Conservation (phyloP, 2,888 invertebrate species). For the Pristionchus japonicus region DNA sequence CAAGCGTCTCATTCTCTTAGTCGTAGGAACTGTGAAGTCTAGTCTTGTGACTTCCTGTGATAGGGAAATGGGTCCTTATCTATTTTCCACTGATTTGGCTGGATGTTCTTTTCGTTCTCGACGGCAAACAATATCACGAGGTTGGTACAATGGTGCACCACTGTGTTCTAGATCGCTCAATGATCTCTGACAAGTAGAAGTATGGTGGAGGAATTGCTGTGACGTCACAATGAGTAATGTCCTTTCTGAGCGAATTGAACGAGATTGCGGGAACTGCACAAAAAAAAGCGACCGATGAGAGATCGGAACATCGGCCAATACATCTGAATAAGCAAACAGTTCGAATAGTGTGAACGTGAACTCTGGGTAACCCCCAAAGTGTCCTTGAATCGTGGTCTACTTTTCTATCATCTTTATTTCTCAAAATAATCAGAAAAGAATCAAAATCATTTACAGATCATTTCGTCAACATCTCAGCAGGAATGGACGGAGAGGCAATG, state of each 20-base stretch:
- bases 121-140: too few species aligned
- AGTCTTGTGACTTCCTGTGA: background rate
- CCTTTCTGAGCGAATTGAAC: conserved; percentile 2
- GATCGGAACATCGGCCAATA: conserved; percentile 16
- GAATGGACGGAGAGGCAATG: conserved; percentile 44
- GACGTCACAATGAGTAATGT: background rate
- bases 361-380: background rate
- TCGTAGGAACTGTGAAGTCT: too few species aligned
- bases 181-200: background rate
- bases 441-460: conserved; percentile 8
- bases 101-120: too few species aligned
- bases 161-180: background rate
- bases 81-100: too few species aligned
- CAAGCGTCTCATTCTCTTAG: too few species aligned
- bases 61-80: background rate
- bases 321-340: background rate
- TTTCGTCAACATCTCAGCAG: conserved; percentile 35
- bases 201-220: background rate
- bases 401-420: background rate
- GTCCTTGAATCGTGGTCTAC: background rate
- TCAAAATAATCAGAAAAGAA: background rate
- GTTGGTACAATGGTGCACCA: background rate
- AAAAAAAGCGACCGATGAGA: background rate
- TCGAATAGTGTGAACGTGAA: background rate
- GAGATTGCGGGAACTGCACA: background rate